Evolutionary conservation across 2,888 invertebrate species (phyloP).

Genomic region (Cheilosia vulpina): DNA sequence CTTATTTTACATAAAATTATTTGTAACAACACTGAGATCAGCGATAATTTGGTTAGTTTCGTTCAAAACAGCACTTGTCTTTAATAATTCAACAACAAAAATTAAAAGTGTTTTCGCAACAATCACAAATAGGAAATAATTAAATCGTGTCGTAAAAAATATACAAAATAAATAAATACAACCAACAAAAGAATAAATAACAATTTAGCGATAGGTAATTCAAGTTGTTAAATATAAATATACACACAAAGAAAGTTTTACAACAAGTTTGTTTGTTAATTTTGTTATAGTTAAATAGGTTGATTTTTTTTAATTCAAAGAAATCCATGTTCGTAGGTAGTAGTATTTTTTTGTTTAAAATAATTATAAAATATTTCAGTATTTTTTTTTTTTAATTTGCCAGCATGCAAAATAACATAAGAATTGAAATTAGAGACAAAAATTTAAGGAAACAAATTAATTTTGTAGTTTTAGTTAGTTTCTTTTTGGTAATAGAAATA

Average conservation of each 20-base stretch:
- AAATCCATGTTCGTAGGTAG: slow-evolving; percentile 68
- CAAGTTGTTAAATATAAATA: slow-evolving; percentile 57
- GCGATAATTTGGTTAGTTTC: slow-evolving; percentile 83
- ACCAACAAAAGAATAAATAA: slow-evolving; percentile 49
- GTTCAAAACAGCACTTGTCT: slow-evolving; percentile 78
- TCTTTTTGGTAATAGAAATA: slow-evolving; percentile 38
- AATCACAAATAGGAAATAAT: slow-evolving; percentile 75
- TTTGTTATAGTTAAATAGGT: slow-evolving; percentile 59
- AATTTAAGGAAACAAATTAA: slow-evolving; percentile 67
- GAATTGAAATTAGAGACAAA: slow-evolving; percentile 70
- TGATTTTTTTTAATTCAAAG: slow-evolving; percentile 50
- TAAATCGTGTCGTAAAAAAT: slow-evolving; percentile 65
- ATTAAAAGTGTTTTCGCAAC: slow-evolving; percentile 63
- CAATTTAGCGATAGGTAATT: slow-evolving; percentile 68
- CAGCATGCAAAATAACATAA: slow-evolving; percentile 78
- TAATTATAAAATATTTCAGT: slow-evolving; percentile 55
- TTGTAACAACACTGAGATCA: slow-evolving; percentile 82
- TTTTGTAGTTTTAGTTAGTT: slow-evolving; percentile 49
- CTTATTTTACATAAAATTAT: slow-evolving; percentile 82
- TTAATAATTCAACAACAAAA: slow-evolving; percentile 50
- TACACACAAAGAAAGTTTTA: slow-evolving; percentile 68
- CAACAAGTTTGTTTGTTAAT: slow-evolving; percentile 60
- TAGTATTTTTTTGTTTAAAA: slow-evolving; percentile 66
- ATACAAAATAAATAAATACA: slow-evolving; percentile 32
- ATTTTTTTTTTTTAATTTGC: slow-evolving; percentile 73